Evolutionary conservation across 30 jellyfish, hydroid and myxozoan species (phyloP), one percentile per base, ranked within the genome.

Genomic region (Phacellophora camtschatica): DNA sequence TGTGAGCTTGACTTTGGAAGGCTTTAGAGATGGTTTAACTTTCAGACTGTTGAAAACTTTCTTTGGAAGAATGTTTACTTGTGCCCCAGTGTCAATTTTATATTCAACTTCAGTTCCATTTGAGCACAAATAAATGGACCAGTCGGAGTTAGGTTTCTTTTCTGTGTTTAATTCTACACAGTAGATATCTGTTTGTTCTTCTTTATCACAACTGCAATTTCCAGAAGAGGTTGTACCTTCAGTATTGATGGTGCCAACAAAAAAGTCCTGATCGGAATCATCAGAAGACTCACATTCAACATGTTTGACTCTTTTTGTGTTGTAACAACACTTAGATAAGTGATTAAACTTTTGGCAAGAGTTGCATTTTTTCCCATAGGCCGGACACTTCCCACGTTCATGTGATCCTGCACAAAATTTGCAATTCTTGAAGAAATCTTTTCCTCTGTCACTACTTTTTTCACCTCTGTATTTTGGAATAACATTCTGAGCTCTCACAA

Each of bases 21-120:
- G 65, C 61, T 73, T 73, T 30, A 59, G 68, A 18, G 20, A 4
- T 34, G 88, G 88, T n/a, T 35, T 68, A 45, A 32, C 27, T 33
- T 33, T 76, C 45, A 76, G 29, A 29, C 31, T 76, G 68, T 76
- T 55, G 59, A 32, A 30, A n/a, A 55, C 33, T 31, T 37, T 33
- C 83, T 36, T 50, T 48, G 62, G 77, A 59, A 73, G 61, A 54
- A 73, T 54, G 53, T 73, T 73, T 31, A 32, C 75, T 37, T 76
- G 88, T 55, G 88, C 88, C 82, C 88, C 88, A 2, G 88, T 27
- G 51, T 76, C 88, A 76, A 76, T 76, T 45, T 76, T 76, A 43
- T 27, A 79, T 27, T 42, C 55, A 32, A 79, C 67, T 23, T 64
- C 25, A 5, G 71, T 79, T 1, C 58, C 77, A 65, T 61, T 62